Percentiles rank a stretch among this genome's conserved stretches.
Evolutionary conservation across 2,888 invertebrate genomes (phyloP).

Genomic region (Pollenia angustigena): DNA sequence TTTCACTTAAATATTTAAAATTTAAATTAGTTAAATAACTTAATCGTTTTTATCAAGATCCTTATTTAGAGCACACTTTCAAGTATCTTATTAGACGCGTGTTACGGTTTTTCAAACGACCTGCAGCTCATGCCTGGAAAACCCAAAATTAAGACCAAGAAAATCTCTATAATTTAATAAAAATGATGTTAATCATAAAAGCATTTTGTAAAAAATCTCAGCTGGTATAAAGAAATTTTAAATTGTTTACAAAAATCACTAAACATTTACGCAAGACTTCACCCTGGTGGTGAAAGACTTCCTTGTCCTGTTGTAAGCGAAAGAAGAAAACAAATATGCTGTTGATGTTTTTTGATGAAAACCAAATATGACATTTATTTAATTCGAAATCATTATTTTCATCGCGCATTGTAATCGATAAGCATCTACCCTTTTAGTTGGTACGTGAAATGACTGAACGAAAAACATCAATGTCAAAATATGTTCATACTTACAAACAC

Average conservation of each 20-base stretch:
- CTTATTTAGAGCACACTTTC: constrained; percentile 8
- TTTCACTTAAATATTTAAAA: neutral
- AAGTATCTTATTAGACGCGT: constrained; percentile 25
- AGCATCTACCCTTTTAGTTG: constrained; percentile 78
- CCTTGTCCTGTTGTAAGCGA: constrained; percentile 14
- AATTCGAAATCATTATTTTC: constrained; percentile 83
- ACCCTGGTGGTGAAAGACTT: neutral
- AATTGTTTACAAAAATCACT: neutral
- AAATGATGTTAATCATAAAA: constrained; percentile 27
- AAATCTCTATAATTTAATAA: neutral
- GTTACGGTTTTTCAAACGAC: constrained; percentile 9
- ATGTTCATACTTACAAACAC: constrained; percentile 20
- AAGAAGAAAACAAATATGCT: neutral
- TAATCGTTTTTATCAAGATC: constrained; percentile 41
- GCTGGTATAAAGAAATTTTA: neutral
- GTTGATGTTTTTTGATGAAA: constrained; percentile 77
- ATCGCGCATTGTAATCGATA: constrained; percentile 82
- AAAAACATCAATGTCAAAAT: constrained; percentile 58
- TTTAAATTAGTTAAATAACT: constrained; percentile 1
- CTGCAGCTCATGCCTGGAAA: neutral
- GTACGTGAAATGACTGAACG: constrained; percentile 25
- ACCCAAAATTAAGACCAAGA: too few relatives aligned
- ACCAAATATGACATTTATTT: constrained; percentile 83
- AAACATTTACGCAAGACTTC: neutral
- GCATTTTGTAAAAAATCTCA: constrained; percentile 49